A percentile compares a stretch with the other conserved stretches of the same genome.
phyloP scores from a whole-genome alignment of 2,797 vertebrate genomes.

The Luscinia luscinia region DNA sequence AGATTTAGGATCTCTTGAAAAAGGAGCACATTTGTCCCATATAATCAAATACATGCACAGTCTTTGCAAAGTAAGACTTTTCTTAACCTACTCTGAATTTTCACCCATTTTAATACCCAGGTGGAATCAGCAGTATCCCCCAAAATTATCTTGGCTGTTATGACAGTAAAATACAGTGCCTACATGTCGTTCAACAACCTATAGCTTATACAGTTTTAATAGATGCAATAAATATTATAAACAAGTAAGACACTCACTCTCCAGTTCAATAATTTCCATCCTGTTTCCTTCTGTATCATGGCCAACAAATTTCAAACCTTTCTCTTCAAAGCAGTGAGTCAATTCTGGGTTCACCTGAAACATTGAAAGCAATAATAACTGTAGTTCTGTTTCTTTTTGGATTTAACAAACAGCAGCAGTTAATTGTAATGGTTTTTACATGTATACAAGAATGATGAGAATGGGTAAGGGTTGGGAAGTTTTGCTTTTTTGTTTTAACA shows the following conservation, averaged over 20 bases:
- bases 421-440: not conserved
- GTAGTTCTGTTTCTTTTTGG: not conserved
- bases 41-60: not conserved
- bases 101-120: not conserved
- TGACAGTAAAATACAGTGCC: not conserved
- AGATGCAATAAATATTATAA: not conserved
- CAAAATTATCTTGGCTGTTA: not conserved
- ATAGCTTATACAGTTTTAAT: not conserved
- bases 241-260: conserved; percentile 70
- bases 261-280: conserved; percentile 82
- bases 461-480: not conserved
- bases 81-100: not conserved
- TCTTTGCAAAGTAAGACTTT: not conserved
- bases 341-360: conserved; percentile 80
- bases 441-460: not conserved
- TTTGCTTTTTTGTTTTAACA: not conserved
- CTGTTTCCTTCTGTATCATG: conserved; percentile 78
- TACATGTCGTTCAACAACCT: not conserved
- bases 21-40: not conserved
- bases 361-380: not conserved
- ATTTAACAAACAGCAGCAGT: not conserved
- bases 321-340: conserved; percentile 77
- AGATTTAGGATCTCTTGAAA: not conserved
- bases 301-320: conserved; percentile 80
- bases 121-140: not conserved